A percentile compares a stretch with the other conserved stretches of the same genome.
phyloP scores from a whole-genome alignment of 2,113 vertebrate species.

The Notiomystis cincta region DNA sequence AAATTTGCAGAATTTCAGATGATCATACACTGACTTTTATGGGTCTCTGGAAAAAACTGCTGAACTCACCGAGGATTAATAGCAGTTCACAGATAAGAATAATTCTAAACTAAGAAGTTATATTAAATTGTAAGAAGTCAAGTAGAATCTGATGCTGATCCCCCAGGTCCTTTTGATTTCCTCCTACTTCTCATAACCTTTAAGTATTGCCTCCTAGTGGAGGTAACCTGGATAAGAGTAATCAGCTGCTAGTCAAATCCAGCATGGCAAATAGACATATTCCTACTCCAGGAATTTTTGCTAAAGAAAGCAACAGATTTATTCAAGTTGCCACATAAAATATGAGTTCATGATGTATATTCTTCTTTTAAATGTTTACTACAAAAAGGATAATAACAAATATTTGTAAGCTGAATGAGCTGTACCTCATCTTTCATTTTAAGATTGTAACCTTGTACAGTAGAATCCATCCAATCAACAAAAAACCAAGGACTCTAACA shows the following conservation, averaged over 20 bases:
- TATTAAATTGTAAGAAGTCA: background rate
- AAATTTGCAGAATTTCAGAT: background rate
- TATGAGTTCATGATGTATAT: background rate
- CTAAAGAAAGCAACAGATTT: background rate
- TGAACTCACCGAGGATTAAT: background rate
- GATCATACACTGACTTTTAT: background rate
- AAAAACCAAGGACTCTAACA: background rate
- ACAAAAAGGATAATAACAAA: background rate
- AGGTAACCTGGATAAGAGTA: background rate
- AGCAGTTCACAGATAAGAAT: background rate
- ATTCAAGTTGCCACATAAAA: background rate
- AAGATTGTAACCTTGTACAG: background rate
- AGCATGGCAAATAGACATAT: background rate
- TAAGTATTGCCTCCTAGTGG: background rate
- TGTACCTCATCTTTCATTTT: background rate
- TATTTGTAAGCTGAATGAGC: background rate
- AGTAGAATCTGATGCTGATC: background rate
- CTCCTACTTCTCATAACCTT: background rate
- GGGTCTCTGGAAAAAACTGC: background rate
- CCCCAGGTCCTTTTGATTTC: background rate
- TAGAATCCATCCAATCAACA: background rate
- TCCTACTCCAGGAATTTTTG: background rate
- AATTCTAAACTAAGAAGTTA: background rate
- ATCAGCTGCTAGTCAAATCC: background rate
- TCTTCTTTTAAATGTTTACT: background rate